A percentile compares a stretch with the other conserved stretches of the same genome.
Evolutionary conservation across 2,888 invertebrate species (phyloP).

Genomic region (Platycnemis pennipes): DNA sequence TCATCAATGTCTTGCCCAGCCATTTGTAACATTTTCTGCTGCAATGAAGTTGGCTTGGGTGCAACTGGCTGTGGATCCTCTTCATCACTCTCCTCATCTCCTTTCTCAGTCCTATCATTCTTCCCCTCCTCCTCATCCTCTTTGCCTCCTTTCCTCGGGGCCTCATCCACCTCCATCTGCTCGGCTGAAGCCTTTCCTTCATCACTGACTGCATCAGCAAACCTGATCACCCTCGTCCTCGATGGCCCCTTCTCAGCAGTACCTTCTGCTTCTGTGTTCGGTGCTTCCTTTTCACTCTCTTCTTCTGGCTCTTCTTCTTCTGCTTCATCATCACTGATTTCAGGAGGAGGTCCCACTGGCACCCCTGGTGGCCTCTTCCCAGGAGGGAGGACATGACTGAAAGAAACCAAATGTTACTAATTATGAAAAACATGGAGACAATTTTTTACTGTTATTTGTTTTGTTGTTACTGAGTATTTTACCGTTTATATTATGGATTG

Average conservation of each 20-base stretch:
- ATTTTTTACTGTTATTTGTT: too few species aligned
- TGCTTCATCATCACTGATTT: slow-evolving; percentile 85
- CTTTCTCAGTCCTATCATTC: slow-evolving; percentile 77
- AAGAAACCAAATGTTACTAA: too few species aligned
- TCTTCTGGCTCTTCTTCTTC: slow-evolving; percentile 77
- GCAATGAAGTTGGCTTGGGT: slow-evolving; percentile 87
- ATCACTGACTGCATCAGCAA: slow-evolving; percentile 79
- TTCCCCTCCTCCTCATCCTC: slow-evolving; percentile 77
- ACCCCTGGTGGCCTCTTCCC: slow-evolving; percentile 87
- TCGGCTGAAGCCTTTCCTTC: slow-evolving; percentile 24
- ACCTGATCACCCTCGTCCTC: slow-evolving; percentile 82
- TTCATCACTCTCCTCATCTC: slow-evolving; percentile 70
- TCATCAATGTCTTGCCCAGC: slow-evolving; percentile 95
- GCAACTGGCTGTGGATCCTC: slow-evolving; percentile 71
- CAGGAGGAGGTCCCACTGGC: slow-evolving; percentile 91
- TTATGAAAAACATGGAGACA: too few species aligned
- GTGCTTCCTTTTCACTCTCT: slow-evolving; percentile 71
- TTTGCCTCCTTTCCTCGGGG: slow-evolving; percentile 78
- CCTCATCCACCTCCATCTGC: slow-evolving; percentile 77
- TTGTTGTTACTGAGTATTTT: too few species aligned
- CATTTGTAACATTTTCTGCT: slow-evolving; percentile 93
- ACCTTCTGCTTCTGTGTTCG: slow-evolving; percentile 72
- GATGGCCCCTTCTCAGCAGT: slow-evolving; percentile 77
- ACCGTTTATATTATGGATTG: too few species aligned
- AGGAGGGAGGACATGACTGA: slow-evolving; percentile 61